These are phyloP conservation scores for Percopsis omiscomaycus DNA, from an alignment of 2,797 vertebrate genomes.

Conservation along the genomic window DNA sequence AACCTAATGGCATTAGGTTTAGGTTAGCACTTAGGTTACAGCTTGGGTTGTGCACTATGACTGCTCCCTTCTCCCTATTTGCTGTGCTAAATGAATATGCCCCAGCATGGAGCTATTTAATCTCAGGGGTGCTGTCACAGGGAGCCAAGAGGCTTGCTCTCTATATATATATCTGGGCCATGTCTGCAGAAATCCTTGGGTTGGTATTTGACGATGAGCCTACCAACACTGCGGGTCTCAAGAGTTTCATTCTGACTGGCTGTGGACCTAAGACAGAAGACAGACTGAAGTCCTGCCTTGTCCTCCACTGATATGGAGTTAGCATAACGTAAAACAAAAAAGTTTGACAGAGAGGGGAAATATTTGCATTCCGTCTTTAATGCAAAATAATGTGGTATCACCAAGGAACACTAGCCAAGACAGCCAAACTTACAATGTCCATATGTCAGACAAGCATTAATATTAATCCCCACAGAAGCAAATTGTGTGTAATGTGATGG, in stretches of 20 bases:
- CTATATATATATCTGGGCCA: constrained; percentile 77
- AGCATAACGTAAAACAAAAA: too few species aligned
- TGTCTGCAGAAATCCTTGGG: constrained; percentile 68
- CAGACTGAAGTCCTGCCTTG: too few species aligned
- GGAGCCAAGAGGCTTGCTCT: constrained; percentile 38
- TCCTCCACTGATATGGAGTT: too few species aligned
- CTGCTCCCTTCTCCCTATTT: constrained; percentile 40
- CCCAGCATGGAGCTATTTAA: constrained; percentile 73
- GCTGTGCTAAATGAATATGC: constrained; percentile 67
- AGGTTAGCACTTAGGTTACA: constrained; percentile 61
- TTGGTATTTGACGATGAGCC: constrained; percentile 57
- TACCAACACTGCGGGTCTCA: constrained; percentile 39
- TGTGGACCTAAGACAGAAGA: constrained; percentile 5
- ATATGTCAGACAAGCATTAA: not conserved
- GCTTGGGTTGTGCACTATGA: constrained; percentile 51
- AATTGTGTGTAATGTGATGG: constrained; percentile 26
- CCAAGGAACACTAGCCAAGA: too few species aligned
- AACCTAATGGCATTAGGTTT: constrained; percentile 47
- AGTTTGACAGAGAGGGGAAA: too few species aligned
- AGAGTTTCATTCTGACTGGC: constrained; percentile 32
- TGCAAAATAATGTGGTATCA: too few species aligned
- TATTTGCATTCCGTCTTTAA: too few species aligned
- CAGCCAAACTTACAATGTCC: not conserved
- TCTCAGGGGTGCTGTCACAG: constrained; percentile 45
- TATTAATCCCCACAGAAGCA: not conserved